Evolutionary conservation across 2,797 vertebrate genomes (phyloP).

Genomic region (Phataginus tricuspis): DNA sequence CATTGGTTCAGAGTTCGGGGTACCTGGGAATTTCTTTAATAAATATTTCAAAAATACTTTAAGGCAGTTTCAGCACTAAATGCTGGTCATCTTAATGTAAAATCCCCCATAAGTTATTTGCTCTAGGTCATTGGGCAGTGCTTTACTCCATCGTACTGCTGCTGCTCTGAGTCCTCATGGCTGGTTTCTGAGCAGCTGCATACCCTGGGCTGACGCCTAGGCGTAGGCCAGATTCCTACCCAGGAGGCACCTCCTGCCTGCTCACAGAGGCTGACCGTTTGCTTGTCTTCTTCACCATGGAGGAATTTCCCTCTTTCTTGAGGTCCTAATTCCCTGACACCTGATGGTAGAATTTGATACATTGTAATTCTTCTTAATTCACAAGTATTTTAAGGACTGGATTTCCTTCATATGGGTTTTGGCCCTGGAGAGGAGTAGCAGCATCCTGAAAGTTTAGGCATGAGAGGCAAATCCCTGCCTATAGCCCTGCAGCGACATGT

Average conservation of each 20-base stretch:
- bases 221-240: background rate
- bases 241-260: background rate
- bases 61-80: background rate
- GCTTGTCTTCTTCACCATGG: background rate
- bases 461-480: rapidly evolving
- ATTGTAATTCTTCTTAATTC: background rate
- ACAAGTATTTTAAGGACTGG: background rate
- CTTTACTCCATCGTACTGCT: background rate
- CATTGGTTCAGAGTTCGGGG: background rate
- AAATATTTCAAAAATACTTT: background rate
- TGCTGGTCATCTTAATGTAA: background rate
- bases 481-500: background rate
- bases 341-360: background rate
- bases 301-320: background rate
- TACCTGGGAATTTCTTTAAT: background rate
- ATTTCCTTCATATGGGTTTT: slow-evolving; percentile 45
- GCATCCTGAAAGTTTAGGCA: background rate
- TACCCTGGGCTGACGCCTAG: background rate
- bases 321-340: background rate
- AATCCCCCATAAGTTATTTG: background rate
- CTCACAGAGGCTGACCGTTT: too few species aligned
- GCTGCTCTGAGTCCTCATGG: background rate
- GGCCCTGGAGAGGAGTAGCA: background rate
- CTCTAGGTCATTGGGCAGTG: background rate
- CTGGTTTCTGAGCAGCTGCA: background rate